Evolutionary conservation across 2,888 invertebrate genomes (phyloP), one percentile per base, ranked within the genome.

Genomic region (Cataglyphis livida): DNA sequence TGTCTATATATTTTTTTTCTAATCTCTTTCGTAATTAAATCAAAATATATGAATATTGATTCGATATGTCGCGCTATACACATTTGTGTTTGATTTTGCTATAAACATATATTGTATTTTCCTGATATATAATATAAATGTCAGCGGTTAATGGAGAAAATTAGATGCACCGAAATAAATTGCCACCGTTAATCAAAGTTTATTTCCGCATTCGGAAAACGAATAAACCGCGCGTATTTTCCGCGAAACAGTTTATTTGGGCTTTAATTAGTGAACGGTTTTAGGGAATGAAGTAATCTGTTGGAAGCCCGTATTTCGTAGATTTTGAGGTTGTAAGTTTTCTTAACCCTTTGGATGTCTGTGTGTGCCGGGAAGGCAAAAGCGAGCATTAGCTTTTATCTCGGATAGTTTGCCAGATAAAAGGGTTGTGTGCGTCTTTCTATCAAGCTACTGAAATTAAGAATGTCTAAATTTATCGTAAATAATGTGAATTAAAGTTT

Each of bases 201-300:
- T 73, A 48, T 35, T 35, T 35, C 48, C 18, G 25, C 41, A 48
- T 32, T 68, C 54, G 70, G n/a, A 44, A 44, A 78, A 44, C 41
- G 28, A 48, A 44, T 74, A 73, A 57, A 78, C 44, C 21, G 57
- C 57, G 32, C 57, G 41, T 44, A 44, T 73, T 73, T 79, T 25
- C 25, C 44, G 54, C 18, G 18, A 54, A 70, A 57, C 44, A 48
- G 78, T 79, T 59, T 74, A 73, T 79, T 79, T 74, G 18, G 32
- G 18, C 35, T 73, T 79, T 79, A 79, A 79, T 79, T 79, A 79
- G 59, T 35, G 74, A 73, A 79, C 59, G 57, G 75, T 79, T 79
- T 79, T 73, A 79, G 32, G 18, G 35, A 59, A 59, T 18, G 59
- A 74, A 59, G 59, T 44, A 79, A 74, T 59, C n/a, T 18, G 59